A percentile compares a stretch with the other conserved stretches of the same genome.
Evolutionary conservation across 2,113 vertebrate species (phyloP).

Genomic region (Chlorocebus sabaeus): DNA sequence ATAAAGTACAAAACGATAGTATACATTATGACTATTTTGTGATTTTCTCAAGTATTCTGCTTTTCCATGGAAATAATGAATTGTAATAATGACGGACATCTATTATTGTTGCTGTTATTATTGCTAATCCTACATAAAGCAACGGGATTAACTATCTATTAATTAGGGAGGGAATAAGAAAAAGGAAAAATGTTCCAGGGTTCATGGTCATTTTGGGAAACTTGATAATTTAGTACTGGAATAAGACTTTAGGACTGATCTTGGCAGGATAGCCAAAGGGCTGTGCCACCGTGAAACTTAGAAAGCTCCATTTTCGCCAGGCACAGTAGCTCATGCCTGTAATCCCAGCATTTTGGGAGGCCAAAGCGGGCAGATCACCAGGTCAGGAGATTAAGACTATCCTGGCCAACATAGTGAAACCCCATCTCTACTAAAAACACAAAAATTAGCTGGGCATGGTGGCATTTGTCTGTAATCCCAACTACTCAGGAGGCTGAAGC

Average conservation of each 20-base stretch:
- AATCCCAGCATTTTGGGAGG: no score
- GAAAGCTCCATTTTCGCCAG: not conserved
- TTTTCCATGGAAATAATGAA: not conserved
- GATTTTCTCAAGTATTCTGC: not conserved
- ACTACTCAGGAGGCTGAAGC: no score
- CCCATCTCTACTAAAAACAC: no score
- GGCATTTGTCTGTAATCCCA: no score
- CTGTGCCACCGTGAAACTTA: not conserved
- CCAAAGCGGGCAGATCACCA: no score
- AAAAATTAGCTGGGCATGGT: no score
- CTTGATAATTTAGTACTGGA: not conserved
- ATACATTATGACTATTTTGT: not conserved
- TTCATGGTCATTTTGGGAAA: not conserved
- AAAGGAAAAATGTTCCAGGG: not conserved
- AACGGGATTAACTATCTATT: not conserved
- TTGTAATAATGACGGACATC: not conserved
- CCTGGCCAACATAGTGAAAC: no score
- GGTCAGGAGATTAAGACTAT: no score
- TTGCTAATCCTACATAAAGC: not conserved
- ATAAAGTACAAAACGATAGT: not conserved
- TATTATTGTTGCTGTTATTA: not conserved
- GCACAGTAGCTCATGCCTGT: no score
- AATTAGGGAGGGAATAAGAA: not conserved
- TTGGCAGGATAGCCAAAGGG: not conserved
- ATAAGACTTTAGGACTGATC: not conserved